Percentiles rank a stretch among this genome's conserved stretches.
These are phyloP conservation scores for Sweltsa coloradensis DNA, from an alignment of 1,140 invertebrate species.

Conservation along the genomic window DNA sequence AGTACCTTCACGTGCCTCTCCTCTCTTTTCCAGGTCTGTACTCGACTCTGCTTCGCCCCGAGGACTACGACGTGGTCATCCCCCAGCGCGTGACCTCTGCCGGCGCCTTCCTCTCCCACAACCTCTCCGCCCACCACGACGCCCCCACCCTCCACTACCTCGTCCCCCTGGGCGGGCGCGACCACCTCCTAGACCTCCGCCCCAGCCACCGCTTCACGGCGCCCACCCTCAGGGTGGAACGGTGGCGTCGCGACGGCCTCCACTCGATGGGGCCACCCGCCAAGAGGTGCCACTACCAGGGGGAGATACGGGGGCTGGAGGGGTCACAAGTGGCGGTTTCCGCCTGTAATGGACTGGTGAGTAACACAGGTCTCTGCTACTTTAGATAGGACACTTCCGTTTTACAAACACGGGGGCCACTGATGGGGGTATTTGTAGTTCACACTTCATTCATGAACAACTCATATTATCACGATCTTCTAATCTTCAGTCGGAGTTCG, in stretches of 20 bases:
- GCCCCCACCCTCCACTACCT: conserved; percentile 38
- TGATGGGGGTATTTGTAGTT: too few species aligned
- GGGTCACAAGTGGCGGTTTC: conserved; percentile 60
- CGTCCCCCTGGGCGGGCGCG: conserved; percentile 35
- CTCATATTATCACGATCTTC: too few species aligned
- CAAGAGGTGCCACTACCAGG: conserved; percentile 61
- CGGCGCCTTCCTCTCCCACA: conserved; percentile 40
- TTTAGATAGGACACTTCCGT: too few species aligned
- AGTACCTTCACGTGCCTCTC: too few species aligned
- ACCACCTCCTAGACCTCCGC: conserved; percentile 41
- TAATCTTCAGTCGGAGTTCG: too few species aligned
- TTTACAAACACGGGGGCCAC: too few species aligned
- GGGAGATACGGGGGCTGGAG: conserved; percentile 49
- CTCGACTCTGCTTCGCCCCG: conserved; percentile 26
- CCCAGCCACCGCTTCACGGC: conserved; percentile 53
- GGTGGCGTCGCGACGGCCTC: conserved; percentile 38
- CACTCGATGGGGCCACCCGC: conserved; percentile 28
- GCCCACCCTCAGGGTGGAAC: conserved; percentile 56
- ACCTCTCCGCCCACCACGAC: conserved; percentile 36
- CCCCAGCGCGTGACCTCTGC: conserved; percentile 40
- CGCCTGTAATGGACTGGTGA: conserved; percentile 72
- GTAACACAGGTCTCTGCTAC: too few species aligned
- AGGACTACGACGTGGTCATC: conserved; percentile 36
- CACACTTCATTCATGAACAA: too few species aligned
- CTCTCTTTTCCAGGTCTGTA: conserved; percentile 31